Evolutionary conservation across 2,888 invertebrate genomes (phyloP).

Genomic region (Mesorhabditis sp.): DNA sequence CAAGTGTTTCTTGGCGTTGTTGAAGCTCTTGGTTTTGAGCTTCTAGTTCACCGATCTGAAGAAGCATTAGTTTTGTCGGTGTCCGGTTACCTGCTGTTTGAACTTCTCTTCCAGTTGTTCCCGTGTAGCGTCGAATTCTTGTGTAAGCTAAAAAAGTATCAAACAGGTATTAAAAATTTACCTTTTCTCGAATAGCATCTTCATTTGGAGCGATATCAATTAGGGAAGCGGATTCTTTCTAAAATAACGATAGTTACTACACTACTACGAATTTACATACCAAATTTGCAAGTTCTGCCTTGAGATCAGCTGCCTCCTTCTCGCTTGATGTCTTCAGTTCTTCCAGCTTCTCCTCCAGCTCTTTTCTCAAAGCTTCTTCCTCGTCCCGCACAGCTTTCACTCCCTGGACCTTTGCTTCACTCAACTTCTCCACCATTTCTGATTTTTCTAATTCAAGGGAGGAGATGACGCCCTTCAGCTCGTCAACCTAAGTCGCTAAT

Average conservation of each 20-base stretch:
- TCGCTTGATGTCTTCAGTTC: conserved; percentile 13
- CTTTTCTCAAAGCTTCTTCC: conserved; percentile 22
- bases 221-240: too few relatives aligned
- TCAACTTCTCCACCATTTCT: conserved; percentile 52
- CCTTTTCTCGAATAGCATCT: too few relatives aligned
- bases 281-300: conserved; percentile 19
- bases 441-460: conserved; percentile 7
- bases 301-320: conserved; percentile 13
- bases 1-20: too few relatives aligned
- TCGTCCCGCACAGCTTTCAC: conserved; percentile 45
- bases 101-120: neutral
- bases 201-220: too few relatives aligned
- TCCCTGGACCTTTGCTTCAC: conserved; percentile 48
- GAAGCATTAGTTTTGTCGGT: too few relatives aligned
- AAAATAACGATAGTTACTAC: neutral
- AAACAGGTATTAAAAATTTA: too few relatives aligned
- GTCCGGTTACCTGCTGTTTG: too few relatives aligned
- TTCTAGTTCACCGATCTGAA: too few relatives aligned
- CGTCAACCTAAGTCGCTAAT: conserved; percentile 7
- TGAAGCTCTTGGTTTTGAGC: too few relatives aligned
- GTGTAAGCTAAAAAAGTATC: neutral
- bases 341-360: conserved; percentile 20
- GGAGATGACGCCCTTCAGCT: conserved; percentile 39
- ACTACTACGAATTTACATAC: conserved; percentile 17
- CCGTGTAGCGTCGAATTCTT: neutral